Evolutionary conservation across 1,140 invertebrate species (phyloP).

Genomic region (Pissodes strobi): DNA sequence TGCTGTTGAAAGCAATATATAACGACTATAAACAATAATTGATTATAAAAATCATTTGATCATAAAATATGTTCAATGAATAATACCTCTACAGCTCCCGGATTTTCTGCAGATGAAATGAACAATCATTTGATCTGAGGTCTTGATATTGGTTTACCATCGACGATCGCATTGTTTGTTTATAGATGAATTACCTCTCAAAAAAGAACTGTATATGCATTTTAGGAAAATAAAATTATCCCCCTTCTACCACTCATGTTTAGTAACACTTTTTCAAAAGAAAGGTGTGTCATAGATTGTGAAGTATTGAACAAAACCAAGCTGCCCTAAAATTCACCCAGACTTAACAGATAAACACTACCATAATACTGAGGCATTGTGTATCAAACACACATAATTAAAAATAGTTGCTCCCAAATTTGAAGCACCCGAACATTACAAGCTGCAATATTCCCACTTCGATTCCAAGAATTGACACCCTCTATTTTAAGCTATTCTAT

Average conservation of each 20-base stretch:
- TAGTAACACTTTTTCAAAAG: slow-evolving; percentile 83
- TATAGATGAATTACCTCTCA: no score
- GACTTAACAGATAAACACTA: no score
- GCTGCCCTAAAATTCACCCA: no score
- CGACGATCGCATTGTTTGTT: no score
- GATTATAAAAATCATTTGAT: slow-evolving; percentile 88
- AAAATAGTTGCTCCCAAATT: slow-evolving; percentile 95
- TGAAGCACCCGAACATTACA: slow-evolving; percentile 93
- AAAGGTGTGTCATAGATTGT: no score
- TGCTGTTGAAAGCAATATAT: slow-evolving; percentile 66
- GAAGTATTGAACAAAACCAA: no score
- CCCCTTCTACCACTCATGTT: slow-evolving; percentile 80
- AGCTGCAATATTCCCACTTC: slow-evolving; percentile 95
- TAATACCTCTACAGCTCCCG: slow-evolving; percentile 78
- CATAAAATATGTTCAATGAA: slow-evolving; percentile 87
- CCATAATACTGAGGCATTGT: slow-evolving; percentile 82
- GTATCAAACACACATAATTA: slow-evolving; percentile 89
- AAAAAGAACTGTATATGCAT: no score
- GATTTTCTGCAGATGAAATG: slow-evolving; percentile 90
- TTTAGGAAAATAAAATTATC: no score
- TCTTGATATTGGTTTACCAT: no score
- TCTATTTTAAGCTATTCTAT: slow-evolving; percentile 95
- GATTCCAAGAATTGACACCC: slow-evolving; percentile 88
- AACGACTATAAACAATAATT: slow-evolving; percentile 84
- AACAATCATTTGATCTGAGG: no score